These are phyloP conservation scores for Luffia ferchaultella DNA, from an alignment of 2,888 invertebrate genomes.

Conservation along the genomic window DNA sequence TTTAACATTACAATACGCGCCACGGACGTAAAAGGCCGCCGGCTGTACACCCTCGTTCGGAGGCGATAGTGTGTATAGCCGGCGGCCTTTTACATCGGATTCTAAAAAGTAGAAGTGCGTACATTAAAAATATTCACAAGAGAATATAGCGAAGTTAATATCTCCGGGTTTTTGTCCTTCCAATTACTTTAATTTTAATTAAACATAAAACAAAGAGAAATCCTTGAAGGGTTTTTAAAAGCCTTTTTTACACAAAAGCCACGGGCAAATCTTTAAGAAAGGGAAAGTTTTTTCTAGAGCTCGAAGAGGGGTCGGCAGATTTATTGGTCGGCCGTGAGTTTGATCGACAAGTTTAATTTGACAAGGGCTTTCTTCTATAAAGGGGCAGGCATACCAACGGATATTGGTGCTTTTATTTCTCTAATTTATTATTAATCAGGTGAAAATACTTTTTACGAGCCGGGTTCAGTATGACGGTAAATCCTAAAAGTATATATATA, in stretches of 20 bases:
- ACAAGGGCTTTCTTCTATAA: slow-evolving; percentile 9
- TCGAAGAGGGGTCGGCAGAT: neutral
- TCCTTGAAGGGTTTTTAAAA: too few relatives aligned
- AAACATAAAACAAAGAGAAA: neutral
- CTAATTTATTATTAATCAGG: neutral
- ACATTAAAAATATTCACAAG: too few relatives aligned
- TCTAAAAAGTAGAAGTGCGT: too few relatives aligned
- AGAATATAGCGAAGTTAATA: neutral
- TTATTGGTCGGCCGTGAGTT: slow-evolving; percentile 3
- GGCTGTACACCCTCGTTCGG: too few relatives aligned
- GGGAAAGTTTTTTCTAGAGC: slow-evolving; percentile 3
- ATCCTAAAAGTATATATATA: too few relatives aligned
- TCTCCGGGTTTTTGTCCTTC: neutral
- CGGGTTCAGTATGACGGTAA: too few relatives aligned
- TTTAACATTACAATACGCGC: too few relatives aligned
- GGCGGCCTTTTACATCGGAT: too few relatives aligned
- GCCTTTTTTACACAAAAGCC: neutral
- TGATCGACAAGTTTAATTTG: slow-evolving; percentile 26
- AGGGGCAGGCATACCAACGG: slow-evolving; percentile 2
- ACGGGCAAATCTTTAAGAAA: neutral
- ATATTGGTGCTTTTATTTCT: neutral
- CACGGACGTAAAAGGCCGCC: too few relatives aligned
- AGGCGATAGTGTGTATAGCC: too few relatives aligned
- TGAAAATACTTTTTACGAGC: too few relatives aligned
- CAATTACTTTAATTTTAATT: neutral